Conservation (phyloP, 2,888 invertebrate genomes). For the Beris morrisii region DNA sequence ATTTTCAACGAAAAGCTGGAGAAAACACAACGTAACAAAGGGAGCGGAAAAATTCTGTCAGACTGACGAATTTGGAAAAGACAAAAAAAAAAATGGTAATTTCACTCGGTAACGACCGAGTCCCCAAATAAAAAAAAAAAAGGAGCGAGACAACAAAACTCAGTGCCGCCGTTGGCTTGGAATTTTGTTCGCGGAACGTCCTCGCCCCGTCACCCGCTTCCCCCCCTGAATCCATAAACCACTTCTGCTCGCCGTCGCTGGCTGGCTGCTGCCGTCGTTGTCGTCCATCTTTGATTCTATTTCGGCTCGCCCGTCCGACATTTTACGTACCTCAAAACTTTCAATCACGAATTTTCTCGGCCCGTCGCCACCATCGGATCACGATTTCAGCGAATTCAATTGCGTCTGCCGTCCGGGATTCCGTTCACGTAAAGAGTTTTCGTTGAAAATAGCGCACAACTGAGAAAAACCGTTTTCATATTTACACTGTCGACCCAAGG, state of each 20-base stretch:
- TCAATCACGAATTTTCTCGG: slow-evolving; percentile 67
- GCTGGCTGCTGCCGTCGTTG: slow-evolving; percentile 45
- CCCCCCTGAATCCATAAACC: too few relatives aligned
- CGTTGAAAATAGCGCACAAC: slow-evolving; percentile 35
- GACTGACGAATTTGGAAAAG: too few relatives aligned
- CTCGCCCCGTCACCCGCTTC: too few relatives aligned
- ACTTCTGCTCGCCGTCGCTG: not conserved
- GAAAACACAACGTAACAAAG: not conserved
- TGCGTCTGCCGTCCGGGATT: too few relatives aligned
- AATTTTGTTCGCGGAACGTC: not conserved
- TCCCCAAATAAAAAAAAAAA: not conserved
- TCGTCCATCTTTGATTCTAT: slow-evolving; percentile 51
- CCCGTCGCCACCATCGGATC: slow-evolving; percentile 61
- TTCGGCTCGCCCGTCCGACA: slow-evolving; percentile 46
- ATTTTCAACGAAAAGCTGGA: not conserved
- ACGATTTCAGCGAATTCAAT: slow-evolving; percentile 35
- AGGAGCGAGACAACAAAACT: not conserved
- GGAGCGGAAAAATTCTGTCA: too few relatives aligned
- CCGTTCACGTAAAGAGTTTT: slow-evolving; percentile 37
- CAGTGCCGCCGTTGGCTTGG: not conserved
- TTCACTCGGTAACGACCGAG: not conserved
- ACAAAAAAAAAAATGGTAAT: too few relatives aligned
- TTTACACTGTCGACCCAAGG: slow-evolving; percentile 35
- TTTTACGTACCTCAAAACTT: slow-evolving; percentile 63
- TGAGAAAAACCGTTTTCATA: slow-evolving; percentile 38